phyloP scores from a whole-genome alignment of 2,888 invertebrate species.

The Ethmia dodecea region DNA sequence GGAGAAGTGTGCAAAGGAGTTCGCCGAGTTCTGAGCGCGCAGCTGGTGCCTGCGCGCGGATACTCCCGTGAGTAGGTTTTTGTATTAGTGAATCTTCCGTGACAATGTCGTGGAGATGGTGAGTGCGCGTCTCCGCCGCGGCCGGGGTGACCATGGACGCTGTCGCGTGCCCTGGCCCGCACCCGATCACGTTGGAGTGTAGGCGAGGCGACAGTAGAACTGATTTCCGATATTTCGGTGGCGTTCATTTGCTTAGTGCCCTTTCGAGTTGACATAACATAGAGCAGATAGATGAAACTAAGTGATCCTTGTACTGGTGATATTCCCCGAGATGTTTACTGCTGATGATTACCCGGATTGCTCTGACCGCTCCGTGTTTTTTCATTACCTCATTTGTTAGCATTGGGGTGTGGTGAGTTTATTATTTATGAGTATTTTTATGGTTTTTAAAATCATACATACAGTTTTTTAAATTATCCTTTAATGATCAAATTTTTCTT shows the following conservation, averaged over 20 bases:
- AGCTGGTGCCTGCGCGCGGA: conserved; percentile 54
- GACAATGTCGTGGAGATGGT: conserved; percentile 53
- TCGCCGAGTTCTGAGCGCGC: conserved; percentile 94
- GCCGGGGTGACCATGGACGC: conserved; percentile 60
- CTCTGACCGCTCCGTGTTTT: conserved; percentile 34
- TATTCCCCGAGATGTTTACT: conserved; percentile 37
- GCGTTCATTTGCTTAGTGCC: conserved; percentile 74
- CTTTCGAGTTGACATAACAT: conserved; percentile 52
- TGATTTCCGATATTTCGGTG: conserved; percentile 68
- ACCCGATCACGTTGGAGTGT: conserved; percentile 46
- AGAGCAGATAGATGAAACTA: conserved; percentile 33
- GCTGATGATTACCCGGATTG: conserved; percentile 18
- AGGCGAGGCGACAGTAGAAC: conserved; percentile 58
- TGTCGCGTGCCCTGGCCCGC: conserved; percentile 48
- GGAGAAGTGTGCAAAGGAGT: conserved; percentile 99
- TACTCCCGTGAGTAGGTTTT: conserved; percentile 60
- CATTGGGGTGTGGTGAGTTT: conserved; percentile 52
- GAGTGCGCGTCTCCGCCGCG: conserved; percentile 44
- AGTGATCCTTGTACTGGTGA: conserved; percentile 53
- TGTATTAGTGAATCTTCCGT: conserved; percentile 67
- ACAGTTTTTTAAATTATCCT: conserved; percentile 34
- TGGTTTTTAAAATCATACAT: conserved; percentile 44
- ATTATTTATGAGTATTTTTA: conserved; percentile 44
- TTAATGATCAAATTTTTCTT: conserved; percentile 35
- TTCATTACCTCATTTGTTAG: conserved; percentile 42